Percentiles rank a stretch among this genome's conserved stretches.
phyloP scores from a whole-genome alignment of 2,797 vertebrate species.

The Ceryle rudis region DNA sequence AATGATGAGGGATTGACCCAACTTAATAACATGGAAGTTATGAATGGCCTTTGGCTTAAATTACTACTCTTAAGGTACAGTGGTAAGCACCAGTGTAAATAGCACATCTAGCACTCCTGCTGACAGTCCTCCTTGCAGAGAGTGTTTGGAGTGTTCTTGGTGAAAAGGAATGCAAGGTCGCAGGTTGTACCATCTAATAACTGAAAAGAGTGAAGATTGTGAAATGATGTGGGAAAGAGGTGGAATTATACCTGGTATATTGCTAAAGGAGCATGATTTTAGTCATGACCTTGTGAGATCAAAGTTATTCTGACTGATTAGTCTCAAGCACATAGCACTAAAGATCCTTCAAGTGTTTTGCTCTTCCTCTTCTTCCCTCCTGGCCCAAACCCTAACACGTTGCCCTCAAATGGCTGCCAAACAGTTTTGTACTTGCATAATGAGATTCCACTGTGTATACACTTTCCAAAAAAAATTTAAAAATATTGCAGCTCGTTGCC shows the following conservation, averaged over 20 bases:
- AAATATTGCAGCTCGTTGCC: not conserved
- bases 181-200: fast-evolving
- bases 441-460: not conserved
- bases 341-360: not conserved
- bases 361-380: not conserved
- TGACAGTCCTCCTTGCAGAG: not conserved
- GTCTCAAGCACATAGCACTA: not conserved
- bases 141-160: not conserved
- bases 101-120: not conserved
- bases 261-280: not conserved
- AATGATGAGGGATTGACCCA: not conserved
- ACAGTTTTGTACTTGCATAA: not conserved
- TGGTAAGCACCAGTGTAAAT: not conserved
- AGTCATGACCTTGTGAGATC: not conserved
- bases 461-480: not conserved
- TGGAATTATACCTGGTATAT: not conserved
- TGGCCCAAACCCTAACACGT: not conserved
- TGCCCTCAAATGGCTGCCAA: not conserved
- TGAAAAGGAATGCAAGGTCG: not conserved
- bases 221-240: not conserved
- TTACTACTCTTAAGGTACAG: not conserved
- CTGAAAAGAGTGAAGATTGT: not conserved
- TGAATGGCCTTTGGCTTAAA: not conserved
- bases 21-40: not conserved
- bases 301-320: not conserved